Base-by-base conservation (phyloP, 2,113 vertebrate genomes). In the Saguinus imperator region DNA sequence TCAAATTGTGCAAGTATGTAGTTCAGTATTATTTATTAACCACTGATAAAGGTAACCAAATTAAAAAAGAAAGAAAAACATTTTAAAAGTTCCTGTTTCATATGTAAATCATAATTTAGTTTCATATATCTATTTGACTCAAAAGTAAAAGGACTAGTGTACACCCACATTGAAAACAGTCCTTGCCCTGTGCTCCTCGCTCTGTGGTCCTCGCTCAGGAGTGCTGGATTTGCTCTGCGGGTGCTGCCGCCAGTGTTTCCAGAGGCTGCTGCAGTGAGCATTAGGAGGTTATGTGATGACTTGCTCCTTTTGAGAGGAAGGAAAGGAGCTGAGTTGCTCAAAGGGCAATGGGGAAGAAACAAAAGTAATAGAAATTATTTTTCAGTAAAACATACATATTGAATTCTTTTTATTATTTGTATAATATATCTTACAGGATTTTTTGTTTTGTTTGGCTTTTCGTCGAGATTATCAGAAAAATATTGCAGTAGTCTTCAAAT, bases 401-500 rank as follows among this genome's bases (percentile, higher is more conserved):
- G 61, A 64, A 64, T 29, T 64, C 12, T 64, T 64, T 61, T 55
- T 88, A 32, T 91, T 76, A 61, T 87, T 87, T 73, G 5, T 81
- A 40, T 72, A 91, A 76, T 17, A 77, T 29, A 25, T 16, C 50
- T 72, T 48, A 91, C 16, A 88, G 40, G 84, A 82, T 61, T 17
- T 52, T 64, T 68, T 1, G 12, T 89, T 64, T 94, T 27, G 35
- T 50, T 72, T 95, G 76, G 2, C 21, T 92, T 95, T 85, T 72
- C 6, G 70, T 13, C 21, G 89, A 77, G 73, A 85, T 94, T 90
- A 58, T 84, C 21, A 79, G 61, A 85, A 21, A 97, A 95, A 94
- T 77, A 70, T 9, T 52, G 10, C 25, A 18, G 23, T 73, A 57
- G 45, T 48, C 5, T 68, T 95, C 37, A 3, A 76, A 61, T 45